phyloP scores from a whole-genome alignment of 2,888 invertebrate species.

The Tanytarsus gracilentus region DNA sequence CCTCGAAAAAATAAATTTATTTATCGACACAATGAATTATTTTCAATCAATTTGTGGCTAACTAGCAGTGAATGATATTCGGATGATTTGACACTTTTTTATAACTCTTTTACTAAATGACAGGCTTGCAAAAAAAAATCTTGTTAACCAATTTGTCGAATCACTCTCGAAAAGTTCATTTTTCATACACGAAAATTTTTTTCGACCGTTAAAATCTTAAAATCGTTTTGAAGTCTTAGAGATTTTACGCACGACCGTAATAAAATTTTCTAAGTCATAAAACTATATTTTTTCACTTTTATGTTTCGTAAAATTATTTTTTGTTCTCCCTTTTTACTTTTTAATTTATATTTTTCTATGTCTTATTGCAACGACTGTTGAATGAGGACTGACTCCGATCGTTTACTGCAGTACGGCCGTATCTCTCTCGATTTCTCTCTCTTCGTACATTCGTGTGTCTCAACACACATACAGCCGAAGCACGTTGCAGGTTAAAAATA shows the following conservation, averaged over 20 bases:
- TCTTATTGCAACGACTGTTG: not conserved
- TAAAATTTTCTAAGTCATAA: slow-evolving; percentile 1
- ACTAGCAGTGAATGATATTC: too few species aligned
- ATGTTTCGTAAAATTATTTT: not conserved
- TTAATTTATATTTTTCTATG: not conserved
- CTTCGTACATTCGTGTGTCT: not conserved
- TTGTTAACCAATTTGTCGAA: too few species aligned
- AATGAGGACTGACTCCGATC: not conserved
- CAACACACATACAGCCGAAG: too few species aligned
- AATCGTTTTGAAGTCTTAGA: too few species aligned
- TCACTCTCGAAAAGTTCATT: not conserved
- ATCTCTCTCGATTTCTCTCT: not conserved
- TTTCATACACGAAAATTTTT: too few species aligned
- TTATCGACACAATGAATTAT: too few species aligned
- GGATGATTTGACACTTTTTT: not conserved
- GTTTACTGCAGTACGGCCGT: not conserved
- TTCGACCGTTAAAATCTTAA: slow-evolving; percentile 11
- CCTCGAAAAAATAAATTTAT: too few species aligned
- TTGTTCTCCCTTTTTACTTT: not conserved
- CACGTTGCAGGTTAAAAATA: too few species aligned
- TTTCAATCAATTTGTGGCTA: too few species aligned
- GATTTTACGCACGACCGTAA: too few species aligned
- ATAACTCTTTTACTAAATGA: too few species aligned
- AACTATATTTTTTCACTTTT: not conserved
- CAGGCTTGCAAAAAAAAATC: too few species aligned